Evolutionary conservation across 2,113 vertebrate species (phyloP).

Genomic region (Saccopteryx bilineata): DNA sequence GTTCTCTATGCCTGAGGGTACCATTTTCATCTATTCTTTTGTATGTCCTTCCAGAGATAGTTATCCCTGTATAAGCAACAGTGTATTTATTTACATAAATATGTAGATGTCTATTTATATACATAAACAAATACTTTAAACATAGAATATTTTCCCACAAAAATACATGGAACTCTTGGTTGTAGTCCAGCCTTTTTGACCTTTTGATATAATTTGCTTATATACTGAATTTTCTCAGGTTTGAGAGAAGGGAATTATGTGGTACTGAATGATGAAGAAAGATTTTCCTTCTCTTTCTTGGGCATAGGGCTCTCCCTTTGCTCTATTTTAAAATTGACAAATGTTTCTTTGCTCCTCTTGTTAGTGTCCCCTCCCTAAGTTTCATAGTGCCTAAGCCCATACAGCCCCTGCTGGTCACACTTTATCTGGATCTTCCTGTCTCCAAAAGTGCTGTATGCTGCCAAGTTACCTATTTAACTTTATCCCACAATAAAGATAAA

Average conservation of each 20-base stretch:
- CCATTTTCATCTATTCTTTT: not conserved
- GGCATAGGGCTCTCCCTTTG: not conserved
- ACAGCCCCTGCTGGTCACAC: not conserved
- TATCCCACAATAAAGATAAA: not conserved
- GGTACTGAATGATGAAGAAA: not conserved
- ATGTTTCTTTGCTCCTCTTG: constrained; percentile 10
- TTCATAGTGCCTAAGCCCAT: not conserved
- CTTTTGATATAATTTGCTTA: not conserved
- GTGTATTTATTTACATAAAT: not conserved
- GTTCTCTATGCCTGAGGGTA: not conserved
- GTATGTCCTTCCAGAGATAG: constrained; percentile 6
- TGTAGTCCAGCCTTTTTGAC: not conserved
- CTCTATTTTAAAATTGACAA: constrained; percentile 3
- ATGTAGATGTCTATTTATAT: not conserved
- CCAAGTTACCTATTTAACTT: not conserved
- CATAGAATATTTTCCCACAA: constrained; percentile 18
- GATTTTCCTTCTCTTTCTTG: not conserved
- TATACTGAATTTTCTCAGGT: not conserved
- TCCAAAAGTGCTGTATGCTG: not conserved
- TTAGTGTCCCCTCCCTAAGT: not conserved
- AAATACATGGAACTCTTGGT: not conserved
- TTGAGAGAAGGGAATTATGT: not conserved
- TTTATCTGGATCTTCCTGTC: not conserved
- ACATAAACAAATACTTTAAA: constrained; percentile 38
- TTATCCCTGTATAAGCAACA: constrained; percentile 21